Evolutionary conservation across 2,113 vertebrate species (phyloP).

Genomic region (Sphyrna mokarran): DNA sequence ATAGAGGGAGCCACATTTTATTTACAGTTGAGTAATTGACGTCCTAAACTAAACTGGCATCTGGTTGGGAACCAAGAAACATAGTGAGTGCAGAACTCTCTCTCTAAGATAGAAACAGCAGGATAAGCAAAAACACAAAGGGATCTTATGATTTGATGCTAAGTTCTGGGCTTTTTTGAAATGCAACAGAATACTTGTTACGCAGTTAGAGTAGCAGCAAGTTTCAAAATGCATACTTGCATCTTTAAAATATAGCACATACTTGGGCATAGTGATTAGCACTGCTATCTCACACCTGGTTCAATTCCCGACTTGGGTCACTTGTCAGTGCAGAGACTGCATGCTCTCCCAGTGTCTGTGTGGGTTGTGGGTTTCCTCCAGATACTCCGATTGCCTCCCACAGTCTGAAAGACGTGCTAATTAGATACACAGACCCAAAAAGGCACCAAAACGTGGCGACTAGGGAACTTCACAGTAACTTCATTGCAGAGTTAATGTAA

Average conservation of each 20-base stretch:
- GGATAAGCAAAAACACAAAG: not conserved
- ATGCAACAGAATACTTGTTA: not conserved
- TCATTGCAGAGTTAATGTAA: too few species aligned
- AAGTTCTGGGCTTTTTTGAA: not conserved
- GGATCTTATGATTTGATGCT: not conserved
- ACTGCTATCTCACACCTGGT: too few species aligned
- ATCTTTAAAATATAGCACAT: not conserved
- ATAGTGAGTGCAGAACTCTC: not conserved
- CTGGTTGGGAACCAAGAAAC: not conserved
- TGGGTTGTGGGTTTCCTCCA: too few species aligned
- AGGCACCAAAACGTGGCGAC: too few species aligned
- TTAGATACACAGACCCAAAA: too few species aligned
- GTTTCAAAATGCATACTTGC: not conserved
- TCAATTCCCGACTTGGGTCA: too few species aligned
- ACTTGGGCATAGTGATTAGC: too few species aligned
- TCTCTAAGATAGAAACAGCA: not conserved
- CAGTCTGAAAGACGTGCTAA: too few species aligned
- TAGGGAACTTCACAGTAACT: too few species aligned
- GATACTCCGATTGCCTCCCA: too few species aligned
- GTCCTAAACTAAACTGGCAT: not conserved
- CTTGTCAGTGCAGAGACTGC: too few species aligned
- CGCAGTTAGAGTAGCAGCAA: not conserved
- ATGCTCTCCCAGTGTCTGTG: too few species aligned
- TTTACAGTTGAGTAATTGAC: not conserved
- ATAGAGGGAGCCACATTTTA: not conserved